phyloP scores from a whole-genome alignment of 2,113 vertebrate species.

The Chlorodrepanis virens region DNA sequence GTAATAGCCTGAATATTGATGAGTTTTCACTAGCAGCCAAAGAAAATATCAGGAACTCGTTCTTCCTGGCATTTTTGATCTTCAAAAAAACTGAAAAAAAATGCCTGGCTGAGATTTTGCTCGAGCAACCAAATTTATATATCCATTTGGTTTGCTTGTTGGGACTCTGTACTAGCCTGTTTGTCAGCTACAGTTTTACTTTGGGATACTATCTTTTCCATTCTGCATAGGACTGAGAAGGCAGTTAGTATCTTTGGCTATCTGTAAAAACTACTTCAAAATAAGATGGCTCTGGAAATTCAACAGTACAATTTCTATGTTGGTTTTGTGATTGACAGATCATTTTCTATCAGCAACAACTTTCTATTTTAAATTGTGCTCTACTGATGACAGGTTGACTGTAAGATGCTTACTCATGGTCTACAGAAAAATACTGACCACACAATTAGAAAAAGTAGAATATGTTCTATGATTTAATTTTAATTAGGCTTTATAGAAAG shows the following conservation, averaged over 20 bases:
- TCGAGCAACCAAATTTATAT: background rate
- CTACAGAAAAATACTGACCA: background rate
- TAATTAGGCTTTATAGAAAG: background rate
- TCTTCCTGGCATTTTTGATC: background rate
- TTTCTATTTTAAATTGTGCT: background rate
- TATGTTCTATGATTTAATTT: background rate
- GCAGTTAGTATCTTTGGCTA: background rate
- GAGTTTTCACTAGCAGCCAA: background rate
- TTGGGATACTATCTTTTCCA: background rate
- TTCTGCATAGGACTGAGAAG: background rate
- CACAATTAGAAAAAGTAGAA: background rate
- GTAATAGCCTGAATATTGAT: background rate
- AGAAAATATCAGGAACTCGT: background rate
- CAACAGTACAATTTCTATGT: background rate
- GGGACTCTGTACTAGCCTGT: background rate
- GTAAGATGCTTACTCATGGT: background rate
- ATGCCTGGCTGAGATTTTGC: background rate
- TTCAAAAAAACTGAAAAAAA: background rate
- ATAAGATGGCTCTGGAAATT: background rate
- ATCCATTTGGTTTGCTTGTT: background rate
- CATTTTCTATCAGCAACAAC: background rate
- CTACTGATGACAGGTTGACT: background rate
- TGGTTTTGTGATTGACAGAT: background rate
- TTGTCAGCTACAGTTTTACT: background rate
- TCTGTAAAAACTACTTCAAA: background rate